Evolutionary conservation across 2,888 invertebrate species (phyloP), one percentile per base, ranked within the genome.

Genomic region (Augiades crinisus): DNA sequence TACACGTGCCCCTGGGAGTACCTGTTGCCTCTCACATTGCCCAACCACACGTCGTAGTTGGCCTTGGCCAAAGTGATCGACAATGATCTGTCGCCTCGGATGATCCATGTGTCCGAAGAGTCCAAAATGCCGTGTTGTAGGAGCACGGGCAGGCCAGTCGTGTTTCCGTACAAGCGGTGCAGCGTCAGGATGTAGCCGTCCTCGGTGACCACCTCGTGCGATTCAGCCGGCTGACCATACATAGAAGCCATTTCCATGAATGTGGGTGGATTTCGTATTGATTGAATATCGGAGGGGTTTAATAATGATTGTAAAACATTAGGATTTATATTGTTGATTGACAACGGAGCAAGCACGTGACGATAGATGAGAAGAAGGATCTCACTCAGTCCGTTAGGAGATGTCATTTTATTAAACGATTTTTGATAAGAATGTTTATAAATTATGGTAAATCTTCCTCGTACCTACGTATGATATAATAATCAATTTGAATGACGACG

Each of bases 1-100:
- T 67, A 69, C 1, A 65, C 57, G 61, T 94, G 94, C 2, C 74
- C 74, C 17, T 84, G 74, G 2, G 91, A 88, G 66, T 92, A 92
- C 2, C 77, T 81, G 62, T 91, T 93, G 5, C 94, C 94, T 45
- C 94, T 82, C 6, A 78, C 74, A 58, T 75, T 75, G 0, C 62
- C 68, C 0, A 67, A 44, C 78, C 77, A 79, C 0, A 76, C 64
- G 41, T 92, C 73, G 56, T 70, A 67, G 2, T 67, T 68, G 13
- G 17, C 10, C 2, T 55, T 37, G 2, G 68, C 71, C 1, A 70
- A 40, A 2, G 62, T 59, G 3, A 64, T 47, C 0, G 59, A 65
- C 8, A 75, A 47, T 0, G 75, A 74, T 0, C 8, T 38, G 10
- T 68, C 61, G 0, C 71, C 74, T 27, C 70, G 54, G 0, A 68